phyloP scores from a whole-genome alignment of 1,140 invertebrate genomes.

The Lordiphosa stackelbergi region DNA sequence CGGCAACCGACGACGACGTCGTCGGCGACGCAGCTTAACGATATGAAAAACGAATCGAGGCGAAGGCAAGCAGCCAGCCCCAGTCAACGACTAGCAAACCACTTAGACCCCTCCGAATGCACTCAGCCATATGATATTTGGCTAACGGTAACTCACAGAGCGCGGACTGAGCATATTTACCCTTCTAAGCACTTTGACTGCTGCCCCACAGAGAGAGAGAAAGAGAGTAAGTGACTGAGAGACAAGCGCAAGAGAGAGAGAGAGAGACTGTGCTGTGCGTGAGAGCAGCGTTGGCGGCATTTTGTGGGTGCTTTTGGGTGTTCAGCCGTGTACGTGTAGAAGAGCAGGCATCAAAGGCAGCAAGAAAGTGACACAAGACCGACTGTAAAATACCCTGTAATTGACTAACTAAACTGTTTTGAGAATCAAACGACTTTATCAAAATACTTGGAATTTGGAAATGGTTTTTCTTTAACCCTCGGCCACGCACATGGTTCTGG shows the following conservation, averaged over 20 bases:
- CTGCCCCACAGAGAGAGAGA: not conserved
- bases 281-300: conserved; percentile 7
- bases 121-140: conserved; percentile 5
- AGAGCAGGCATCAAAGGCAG: conserved; percentile 11
- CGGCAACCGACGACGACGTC: conserved; percentile 26
- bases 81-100: conserved; percentile 8
- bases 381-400: not conserved
- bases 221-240: conserved; percentile 7
- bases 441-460: too few relatives aligned
- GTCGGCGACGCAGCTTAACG: conserved; percentile 23
- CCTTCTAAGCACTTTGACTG: conserved; percentile 1
- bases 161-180: conserved; percentile 4
- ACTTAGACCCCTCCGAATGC: conserved; percentile 1
- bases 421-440: too few relatives aligned
- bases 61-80: conserved; percentile 33
- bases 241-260: conserved; percentile 16
- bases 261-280: conserved; percentile 27
- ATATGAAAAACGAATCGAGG: conserved; percentile 41
- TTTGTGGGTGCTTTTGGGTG: conserved; percentile 1
- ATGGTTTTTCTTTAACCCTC: too few relatives aligned
- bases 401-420: too few relatives aligned
- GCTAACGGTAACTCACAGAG: conserved; percentile 8
- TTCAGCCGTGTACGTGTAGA: not conserved
- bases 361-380: not conserved
- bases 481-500: too few relatives aligned